Conservation (phyloP, 1,140 invertebrate species). For the Drosophila orena region DNA sequence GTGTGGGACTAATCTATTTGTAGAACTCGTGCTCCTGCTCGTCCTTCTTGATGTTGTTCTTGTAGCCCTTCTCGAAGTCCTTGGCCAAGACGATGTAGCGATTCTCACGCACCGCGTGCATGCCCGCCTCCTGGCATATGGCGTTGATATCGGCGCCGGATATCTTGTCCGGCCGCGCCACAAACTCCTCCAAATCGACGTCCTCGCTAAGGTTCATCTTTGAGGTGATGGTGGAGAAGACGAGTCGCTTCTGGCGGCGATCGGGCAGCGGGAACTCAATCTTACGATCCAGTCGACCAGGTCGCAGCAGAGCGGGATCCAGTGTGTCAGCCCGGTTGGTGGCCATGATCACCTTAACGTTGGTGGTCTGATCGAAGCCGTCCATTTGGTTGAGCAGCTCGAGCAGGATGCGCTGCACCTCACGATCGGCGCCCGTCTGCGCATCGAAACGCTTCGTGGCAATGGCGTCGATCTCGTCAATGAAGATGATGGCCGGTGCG, state of each 20-base stretch:
- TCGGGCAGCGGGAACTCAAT: constrained; percentile 99
- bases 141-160: constrained; percentile 99
- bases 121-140: constrained; percentile 98
- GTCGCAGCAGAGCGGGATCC: constrained; percentile 98
- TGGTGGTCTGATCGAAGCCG: constrained; percentile 99
- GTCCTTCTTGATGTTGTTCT: constrained; percentile 99
- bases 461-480: constrained; percentile 99
- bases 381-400: constrained; percentile 99
- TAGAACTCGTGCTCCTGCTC: constrained; percentile 99
- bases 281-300: constrained; percentile 98
- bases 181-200: constrained; percentile 99
- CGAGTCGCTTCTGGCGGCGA: constrained; percentile 97
- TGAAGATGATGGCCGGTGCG: constrained; percentile 99
- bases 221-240: constrained; percentile 98
- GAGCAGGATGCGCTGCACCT: constrained; percentile 98
- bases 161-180: constrained; percentile 98
- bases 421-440: constrained; percentile 99
- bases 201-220: constrained; percentile 99
- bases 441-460: constrained; percentile 99
- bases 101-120: constrained; percentile 99
- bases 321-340: constrained; percentile 98
- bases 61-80: constrained; percentile 99
- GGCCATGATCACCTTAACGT: constrained; percentile 99
- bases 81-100: constrained; percentile 97
- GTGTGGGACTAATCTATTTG: constrained; percentile 90